These are phyloP conservation scores for Rhadina sibilatrix DNA, from an alignment of 2,113 vertebrate genomes.

Conservation along the genomic window DNA sequence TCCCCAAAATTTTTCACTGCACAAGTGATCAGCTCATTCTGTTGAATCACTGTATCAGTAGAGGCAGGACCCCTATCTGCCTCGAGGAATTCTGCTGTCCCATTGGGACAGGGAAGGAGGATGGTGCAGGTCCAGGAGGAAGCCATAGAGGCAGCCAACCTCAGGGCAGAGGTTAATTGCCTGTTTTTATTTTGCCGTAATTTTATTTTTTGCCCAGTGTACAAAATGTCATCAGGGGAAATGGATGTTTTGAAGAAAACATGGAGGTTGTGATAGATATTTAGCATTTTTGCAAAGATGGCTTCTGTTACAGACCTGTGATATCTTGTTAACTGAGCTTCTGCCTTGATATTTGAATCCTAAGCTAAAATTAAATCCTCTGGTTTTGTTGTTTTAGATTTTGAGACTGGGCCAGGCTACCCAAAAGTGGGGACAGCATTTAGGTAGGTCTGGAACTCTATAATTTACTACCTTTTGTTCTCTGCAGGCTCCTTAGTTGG, in stretches of 20 bases:
- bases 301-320: not conserved
- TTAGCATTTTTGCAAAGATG: not conserved
- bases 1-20: not conserved
- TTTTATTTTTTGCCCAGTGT: not conserved
- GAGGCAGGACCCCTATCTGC: rapidly evolving
- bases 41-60: not conserved
- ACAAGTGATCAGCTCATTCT: not conserved
- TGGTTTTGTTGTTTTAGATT: not conserved
- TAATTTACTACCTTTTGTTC: not conserved
- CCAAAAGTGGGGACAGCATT: not conserved
- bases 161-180: not conserved
- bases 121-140: not conserved
- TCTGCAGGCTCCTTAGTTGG: not conserved
- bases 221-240: not conserved
- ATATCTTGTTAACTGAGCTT: not conserved
- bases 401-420: not conserved
- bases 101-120: not conserved
- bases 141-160: not conserved
- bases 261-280: not conserved
- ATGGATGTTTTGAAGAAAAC: not conserved
- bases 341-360: not conserved
- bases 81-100: not conserved
- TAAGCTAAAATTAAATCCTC: not conserved
- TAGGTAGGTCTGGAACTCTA: not conserved
- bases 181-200: not conserved